Base-by-base conservation (phyloP, 2,888 invertebrate species). In the Eudasyphora cyanicolor region DNA sequence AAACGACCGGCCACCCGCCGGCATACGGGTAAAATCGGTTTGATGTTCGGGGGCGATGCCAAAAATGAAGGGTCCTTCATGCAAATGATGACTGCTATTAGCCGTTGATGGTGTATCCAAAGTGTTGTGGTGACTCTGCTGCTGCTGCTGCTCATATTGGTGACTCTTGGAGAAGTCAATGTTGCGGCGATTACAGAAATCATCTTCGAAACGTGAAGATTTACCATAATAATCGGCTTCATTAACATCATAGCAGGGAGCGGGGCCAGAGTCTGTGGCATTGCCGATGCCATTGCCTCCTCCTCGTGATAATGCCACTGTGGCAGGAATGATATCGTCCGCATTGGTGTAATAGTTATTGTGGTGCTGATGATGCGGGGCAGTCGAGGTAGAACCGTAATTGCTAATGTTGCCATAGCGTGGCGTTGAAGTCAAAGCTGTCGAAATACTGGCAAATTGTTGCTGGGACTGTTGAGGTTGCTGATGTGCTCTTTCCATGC, bases 1-100 rank as follows among this genome's bases (percentile, higher is more conserved):
- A 71, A 87, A 87, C 84, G 86, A 87, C 57, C 82, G 86, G 0
- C 87, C 86, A 57, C 86, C 87, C 12, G 85, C 81, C 6, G 87
- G 87, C 82, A 86, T 86, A 51, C 87, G 86, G 27, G 62, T 75
- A 77, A 82, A 74, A 42, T 78, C 83, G 0, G 78, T 74, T 76
- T 87, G 86, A 83, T 89, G 87, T 79, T 89, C 89, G 45, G 88
- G 89, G 89, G 94, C 94, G 81, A 94, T 93, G 85, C 94, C 94
- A 89, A 94, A 94, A 87, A 94, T 94, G 90, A 94, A 94, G 87
- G 94, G 94, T 42, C 94, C 94, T 88, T 87, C 85, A 45, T 85
- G 62, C 35, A 84, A 57, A 38, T 67, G 67, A 67, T 42, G 42
- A 21, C 35, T 42, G 21, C 42, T 35, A 14, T 24, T 54, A 29